phyloP scores from a whole-genome alignment of 2,113 vertebrate species.

The Hypanus sabinus region DNA sequence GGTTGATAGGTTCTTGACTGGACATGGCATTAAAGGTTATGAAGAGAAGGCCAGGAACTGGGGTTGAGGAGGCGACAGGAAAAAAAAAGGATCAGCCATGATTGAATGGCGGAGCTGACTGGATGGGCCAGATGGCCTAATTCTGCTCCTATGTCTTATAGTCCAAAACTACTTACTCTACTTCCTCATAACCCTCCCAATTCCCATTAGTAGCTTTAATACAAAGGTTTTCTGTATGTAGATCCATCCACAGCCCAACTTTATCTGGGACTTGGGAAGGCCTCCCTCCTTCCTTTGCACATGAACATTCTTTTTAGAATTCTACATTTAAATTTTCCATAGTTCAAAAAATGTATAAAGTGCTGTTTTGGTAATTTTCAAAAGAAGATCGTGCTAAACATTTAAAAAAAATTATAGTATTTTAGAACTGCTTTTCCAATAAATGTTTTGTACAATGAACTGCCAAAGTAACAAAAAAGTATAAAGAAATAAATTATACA shows the following conservation, averaged over 20 bases:
- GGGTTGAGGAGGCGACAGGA: too few relatives aligned
- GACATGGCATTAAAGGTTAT: too few relatives aligned
- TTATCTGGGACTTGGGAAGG: neutral
- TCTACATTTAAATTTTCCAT: neutral
- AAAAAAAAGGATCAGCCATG: too few relatives aligned
- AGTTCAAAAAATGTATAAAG: neutral
- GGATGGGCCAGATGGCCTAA: too few relatives aligned
- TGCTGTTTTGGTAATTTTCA: neutral
- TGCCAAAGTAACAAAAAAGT: too few relatives aligned
- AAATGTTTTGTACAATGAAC: too few relatives aligned
- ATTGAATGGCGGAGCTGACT: too few relatives aligned
- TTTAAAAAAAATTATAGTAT: neutral
- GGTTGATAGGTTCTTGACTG: too few relatives aligned
- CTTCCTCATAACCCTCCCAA: neutral
- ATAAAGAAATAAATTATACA: too few relatives aligned
- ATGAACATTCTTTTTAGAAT: neutral
- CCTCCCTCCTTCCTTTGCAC: neutral
- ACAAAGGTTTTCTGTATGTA: neutral
- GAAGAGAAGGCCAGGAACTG: too few relatives aligned
- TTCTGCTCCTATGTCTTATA: too few relatives aligned
- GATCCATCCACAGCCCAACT: neutral
- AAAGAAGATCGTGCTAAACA: too few relatives aligned
- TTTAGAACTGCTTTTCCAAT: neutral
- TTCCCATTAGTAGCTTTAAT: neutral
- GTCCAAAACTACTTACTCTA: neutral